Percentiles rank a stretch among this genome's conserved stretches.
Evolutionary conservation across 2,888 invertebrate genomes (phyloP).

Genomic region (Euproctis similis): DNA sequence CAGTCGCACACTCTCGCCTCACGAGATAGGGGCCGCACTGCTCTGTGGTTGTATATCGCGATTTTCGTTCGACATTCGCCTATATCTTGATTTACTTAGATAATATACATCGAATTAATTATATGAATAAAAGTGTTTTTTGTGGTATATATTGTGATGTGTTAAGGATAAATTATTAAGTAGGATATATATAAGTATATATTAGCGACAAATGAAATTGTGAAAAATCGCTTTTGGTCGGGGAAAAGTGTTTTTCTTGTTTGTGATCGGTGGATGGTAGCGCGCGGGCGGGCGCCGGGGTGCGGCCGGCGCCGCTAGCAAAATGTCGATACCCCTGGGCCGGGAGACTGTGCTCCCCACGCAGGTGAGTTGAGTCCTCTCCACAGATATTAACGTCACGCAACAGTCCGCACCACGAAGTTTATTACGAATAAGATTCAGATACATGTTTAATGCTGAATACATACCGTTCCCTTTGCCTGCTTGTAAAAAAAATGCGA

Average conservation of each 20-base stretch:
- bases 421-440: no score
- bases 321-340: constrained; percentile 74
- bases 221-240: constrained; percentile 39
- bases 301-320: constrained; percentile 72
- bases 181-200: no score
- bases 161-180: no score
- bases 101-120: constrained; percentile 26
- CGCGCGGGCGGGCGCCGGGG: constrained; percentile 69
- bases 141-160: constrained; percentile 37
- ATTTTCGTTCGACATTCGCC: constrained; percentile 34
- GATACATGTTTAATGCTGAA: no score
- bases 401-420: no score
- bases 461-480: no score
- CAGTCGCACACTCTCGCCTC: constrained; percentile 61
- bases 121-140: constrained; percentile 21
- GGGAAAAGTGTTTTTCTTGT: constrained; percentile 66
- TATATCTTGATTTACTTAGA: no score
- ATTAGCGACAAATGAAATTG: constrained; percentile 18
- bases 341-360: constrained; percentile 71
- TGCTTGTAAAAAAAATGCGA: no score
- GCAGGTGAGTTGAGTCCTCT: constrained; percentile 61
- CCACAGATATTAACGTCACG: no score
- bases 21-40: constrained; percentile 42
- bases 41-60: constrained; percentile 36
- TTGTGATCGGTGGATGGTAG: constrained; percentile 66